These are phyloP conservation scores for Aviceda subcristata DNA, from an alignment of 2,113 vertebrate genomes.

Conservation along the genomic window DNA sequence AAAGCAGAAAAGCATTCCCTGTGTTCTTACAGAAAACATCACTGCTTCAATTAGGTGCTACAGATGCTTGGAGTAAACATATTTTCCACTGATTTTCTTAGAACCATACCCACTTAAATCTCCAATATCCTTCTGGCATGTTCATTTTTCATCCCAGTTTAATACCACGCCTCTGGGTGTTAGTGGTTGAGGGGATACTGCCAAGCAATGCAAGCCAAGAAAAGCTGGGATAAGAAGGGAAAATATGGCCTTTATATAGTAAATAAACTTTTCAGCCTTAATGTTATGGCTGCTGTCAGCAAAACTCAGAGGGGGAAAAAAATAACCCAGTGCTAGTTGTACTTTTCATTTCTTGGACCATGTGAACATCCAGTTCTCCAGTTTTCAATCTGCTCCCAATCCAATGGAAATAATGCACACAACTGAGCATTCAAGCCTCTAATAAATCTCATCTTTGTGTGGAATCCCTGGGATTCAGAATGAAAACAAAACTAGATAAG, in stretches of 20 bases:
- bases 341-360: not conserved
- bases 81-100: conserved; percentile 46
- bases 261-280: conserved; percentile 28
- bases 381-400: not conserved
- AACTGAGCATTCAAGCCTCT: not conserved
- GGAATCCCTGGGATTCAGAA: not conserved
- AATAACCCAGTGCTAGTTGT: not conserved
- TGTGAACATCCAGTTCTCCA: not conserved
- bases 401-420: not conserved
- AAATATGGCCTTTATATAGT: conserved; percentile 25
- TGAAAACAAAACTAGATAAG: not conserved
- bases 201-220: conserved; percentile 59
- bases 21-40: not conserved
- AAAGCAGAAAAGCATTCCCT: conserved; percentile 50
- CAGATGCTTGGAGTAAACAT: conserved; percentile 36
- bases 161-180: conserved; percentile 49
- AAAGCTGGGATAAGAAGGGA: conserved; percentile 43
- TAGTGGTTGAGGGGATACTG: conserved; percentile 51
- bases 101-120: conserved; percentile 38
- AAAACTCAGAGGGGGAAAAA: not conserved
- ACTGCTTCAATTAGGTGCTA: conserved; percentile 42
- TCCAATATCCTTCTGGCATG: conserved; percentile 56
- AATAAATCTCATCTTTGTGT: not conserved
- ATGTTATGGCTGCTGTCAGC: conserved; percentile 9
- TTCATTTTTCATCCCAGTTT: conserved; percentile 46